Percentiles rank a stretch among this genome's conserved stretches.
phyloP scores from a whole-genome alignment of 2,113 vertebrate species.

The Haplochromis vanheusdeni region DNA sequence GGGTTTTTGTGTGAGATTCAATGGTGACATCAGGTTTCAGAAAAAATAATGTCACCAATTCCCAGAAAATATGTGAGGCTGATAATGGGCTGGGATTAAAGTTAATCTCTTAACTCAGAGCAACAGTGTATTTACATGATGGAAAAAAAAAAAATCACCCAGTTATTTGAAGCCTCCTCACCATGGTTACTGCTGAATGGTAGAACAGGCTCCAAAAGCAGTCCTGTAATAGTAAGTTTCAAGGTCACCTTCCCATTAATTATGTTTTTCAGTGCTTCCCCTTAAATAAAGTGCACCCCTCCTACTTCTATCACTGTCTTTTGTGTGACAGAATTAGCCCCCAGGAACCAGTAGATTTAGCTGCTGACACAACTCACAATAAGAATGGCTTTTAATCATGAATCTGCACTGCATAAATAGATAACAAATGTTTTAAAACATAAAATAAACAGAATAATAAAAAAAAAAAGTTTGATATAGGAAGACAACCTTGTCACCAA shows the following conservation, averaged over 20 bases:
- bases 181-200: conserved; percentile 52
- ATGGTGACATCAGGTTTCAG: background rate
- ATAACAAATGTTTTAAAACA: background rate
- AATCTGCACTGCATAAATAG: background rate
- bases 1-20: background rate
- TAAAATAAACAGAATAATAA: background rate
- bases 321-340: conserved; percentile 48
- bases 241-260: conserved; percentile 71
- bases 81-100: conserved; percentile 22
- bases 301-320: conserved; percentile 40
- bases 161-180: conserved; percentile 35
- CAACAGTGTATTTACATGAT: conserved; percentile 12
- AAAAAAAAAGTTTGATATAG: background rate
- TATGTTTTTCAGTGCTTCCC: conserved; percentile 50
- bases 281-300: conserved; percentile 37
- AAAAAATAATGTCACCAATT: conserved; percentile 14
- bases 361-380: conserved; percentile 31
- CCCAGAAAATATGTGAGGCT: background rate
- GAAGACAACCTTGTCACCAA: conserved; percentile 20
- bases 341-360: background rate
- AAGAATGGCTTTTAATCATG: background rate
- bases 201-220: conserved; percentile 22
- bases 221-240: conserved; percentile 36
- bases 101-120: conserved; percentile 21
- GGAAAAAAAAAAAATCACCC: background rate